Evolutionary conservation across 2,888 invertebrate species (phyloP).

Genomic region (Sialis fuliginosa): DNA sequence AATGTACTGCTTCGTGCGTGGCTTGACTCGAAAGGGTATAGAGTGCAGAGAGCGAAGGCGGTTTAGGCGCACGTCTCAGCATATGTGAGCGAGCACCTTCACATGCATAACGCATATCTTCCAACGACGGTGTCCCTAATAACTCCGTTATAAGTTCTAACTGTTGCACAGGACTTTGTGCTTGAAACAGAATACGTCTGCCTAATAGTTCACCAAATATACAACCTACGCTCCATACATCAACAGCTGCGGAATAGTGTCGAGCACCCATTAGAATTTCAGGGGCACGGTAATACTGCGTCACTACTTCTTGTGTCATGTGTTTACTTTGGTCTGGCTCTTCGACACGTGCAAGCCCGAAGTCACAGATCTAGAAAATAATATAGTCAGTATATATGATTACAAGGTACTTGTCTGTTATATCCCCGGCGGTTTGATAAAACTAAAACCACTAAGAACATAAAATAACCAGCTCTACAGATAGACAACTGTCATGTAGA

Average conservation of each 20-base stretch:
- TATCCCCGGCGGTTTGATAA: no score
- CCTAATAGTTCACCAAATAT: constrained; percentile 97
- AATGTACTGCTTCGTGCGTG: constrained; percentile 94
- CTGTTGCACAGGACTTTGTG: constrained; percentile 93
- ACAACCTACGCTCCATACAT: constrained; percentile 99
- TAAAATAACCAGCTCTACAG: no score
- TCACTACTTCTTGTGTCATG: constrained; percentile 99
- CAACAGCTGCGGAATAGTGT: constrained; percentile 91
- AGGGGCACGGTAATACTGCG: constrained; percentile 98
- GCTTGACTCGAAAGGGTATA: constrained; percentile 82
- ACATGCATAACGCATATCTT: constrained; percentile 95
- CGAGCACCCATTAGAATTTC: constrained; percentile 98
- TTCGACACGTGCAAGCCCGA: constrained; percentile 94
- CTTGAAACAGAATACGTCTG: constrained; percentile 91
- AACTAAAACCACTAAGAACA: no score
- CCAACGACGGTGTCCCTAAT: constrained; percentile 84
- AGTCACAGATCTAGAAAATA: constrained; percentile 79
- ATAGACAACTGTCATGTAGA: no score
- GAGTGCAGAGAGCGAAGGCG: constrained; percentile 72
- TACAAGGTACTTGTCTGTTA: no score
- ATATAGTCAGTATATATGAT: constrained; percentile 6
- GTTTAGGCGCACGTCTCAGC: constrained; percentile 72
- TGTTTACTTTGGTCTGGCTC: constrained; percentile 84
- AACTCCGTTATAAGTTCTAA: constrained; percentile 95
- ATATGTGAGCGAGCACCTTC: constrained; percentile 88